Base-by-base conservation (phyloP, 2,888 invertebrate genomes). In the Lordiphosa fenestrarum region DNA sequence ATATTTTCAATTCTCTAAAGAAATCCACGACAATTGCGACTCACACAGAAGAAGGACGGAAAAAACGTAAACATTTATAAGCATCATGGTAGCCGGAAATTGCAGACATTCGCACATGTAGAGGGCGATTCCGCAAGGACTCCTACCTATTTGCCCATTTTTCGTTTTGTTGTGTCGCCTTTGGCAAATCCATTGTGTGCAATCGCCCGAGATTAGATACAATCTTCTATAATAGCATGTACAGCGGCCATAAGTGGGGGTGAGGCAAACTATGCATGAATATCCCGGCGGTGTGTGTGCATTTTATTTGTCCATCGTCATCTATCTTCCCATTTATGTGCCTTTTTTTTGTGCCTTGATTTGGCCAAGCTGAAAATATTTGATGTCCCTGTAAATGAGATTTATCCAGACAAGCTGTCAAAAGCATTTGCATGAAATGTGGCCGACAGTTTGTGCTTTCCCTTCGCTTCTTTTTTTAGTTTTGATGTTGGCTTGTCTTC, bases 131-230 rank as follows among this genome's bases (percentile, higher is more conserved):
- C 44, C 54, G 49, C 46, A 51, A 41, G 25, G 38, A 50, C 47
- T 42, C 40, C 46, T 40, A 36, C 35, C 39, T 40, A 36, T 19
- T 47, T 23, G 35, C 37, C 33, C 3, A 15, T 15, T 39, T 7
- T 13, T 33, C 36, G 41, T 53, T 25, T 53, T 66, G 55, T 56
- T 75, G 55, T 63, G 63, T 63, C 64, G 77, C 78, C 82, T 64
- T 73, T 49, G 71, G 81, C 75, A 69, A 84, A 82, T 81, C 80
- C 73, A 81, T 84, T 81, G 80, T 81, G 80, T 78, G 83, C 80
- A 80, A 80, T 80, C 85, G 75, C 53, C 71, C 65, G 67, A 84
- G 80, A 81, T 81, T 81, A 81, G 83, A 81, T 81, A 81, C 85
- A 81, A 81, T 81, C 80, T 84, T 75, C 69, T 61, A 72, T 80